Base-by-base conservation (phyloP, 2,888 invertebrate genomes). In the Sphaerophoria taeniata region DNA sequence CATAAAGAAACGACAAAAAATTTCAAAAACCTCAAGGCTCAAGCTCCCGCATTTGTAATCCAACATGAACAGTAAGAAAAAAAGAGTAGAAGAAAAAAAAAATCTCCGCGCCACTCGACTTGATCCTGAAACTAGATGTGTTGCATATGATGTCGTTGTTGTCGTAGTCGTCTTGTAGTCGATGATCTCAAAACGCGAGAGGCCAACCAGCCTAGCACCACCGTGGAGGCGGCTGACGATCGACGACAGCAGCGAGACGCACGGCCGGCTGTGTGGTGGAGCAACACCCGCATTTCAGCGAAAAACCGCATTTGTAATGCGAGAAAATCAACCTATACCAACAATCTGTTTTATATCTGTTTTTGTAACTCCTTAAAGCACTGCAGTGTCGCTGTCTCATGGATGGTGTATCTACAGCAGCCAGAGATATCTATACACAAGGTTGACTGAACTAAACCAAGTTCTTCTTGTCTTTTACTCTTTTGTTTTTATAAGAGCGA, bases 281-380 rank as follows among this genome's bases (percentile, higher is more conserved):
- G 76, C 81, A 85, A 85, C 85, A 85, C 85, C 85, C 85, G 85
- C 85, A 85, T 85, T 85, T 81, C 77, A 85, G 81, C 85, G 67
- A 63, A 85, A 74, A 85, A 85, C 85, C 85, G 73, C 85, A 85
- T 85, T 76, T 85, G 85, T 77, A 77, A 85, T 77, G 81, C 80
- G 77, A 85, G 63, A 47, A 85, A 81, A 85, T 85, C 85, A 85
- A 77, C 80, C 56, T 85, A 73, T 76, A 76, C 51, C 12, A 85
- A 81, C 81, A 24, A 24, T 60, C 24, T 58, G 80, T 58, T 58
- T 60, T 81, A 73, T 77, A 73, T 79, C 73, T 83, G 39, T 53
- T 56, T 36, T 9, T 56, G 39, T 33, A 69, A 49, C 65, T 65
- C 16, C 24, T 24, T 24, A 24, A 65, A 65, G 65, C 65, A 34